Conservation (phyloP, 2,888 invertebrate genomes). For the Odontothrips loti region DNA sequence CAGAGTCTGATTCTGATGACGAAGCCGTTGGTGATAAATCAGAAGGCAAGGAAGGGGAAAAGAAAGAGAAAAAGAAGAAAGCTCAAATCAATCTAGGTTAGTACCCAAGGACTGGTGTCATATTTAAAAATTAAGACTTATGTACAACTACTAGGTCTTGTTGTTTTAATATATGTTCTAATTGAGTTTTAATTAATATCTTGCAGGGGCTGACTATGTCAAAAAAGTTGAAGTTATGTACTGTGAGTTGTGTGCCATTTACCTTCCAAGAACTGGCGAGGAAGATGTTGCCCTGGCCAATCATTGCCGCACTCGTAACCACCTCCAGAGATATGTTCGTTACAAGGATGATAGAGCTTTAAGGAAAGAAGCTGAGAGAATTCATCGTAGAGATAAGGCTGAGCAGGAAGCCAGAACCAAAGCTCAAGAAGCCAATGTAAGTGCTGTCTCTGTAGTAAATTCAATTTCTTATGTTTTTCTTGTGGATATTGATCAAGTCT, state of each 20-base stretch:
- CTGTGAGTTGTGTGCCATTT: slow-evolving; percentile 74
- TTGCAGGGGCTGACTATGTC: slow-evolving; percentile 63
- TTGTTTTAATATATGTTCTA: not conserved
- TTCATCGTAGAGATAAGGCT: slow-evolving; percentile 47
- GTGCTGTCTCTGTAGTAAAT: slow-evolving; percentile 40
- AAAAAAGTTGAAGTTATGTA: slow-evolving; percentile 73
- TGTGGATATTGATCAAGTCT: not conserved
- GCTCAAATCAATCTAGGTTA: slow-evolving; percentile 61
- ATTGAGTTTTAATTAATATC: slow-evolving; percentile 28
- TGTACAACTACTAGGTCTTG: not conserved
- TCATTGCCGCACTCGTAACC: slow-evolving; percentile 71
- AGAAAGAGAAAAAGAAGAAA: slow-evolving; percentile 47
- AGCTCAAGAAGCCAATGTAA: slow-evolving; percentile 48
- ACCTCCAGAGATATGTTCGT: slow-evolving; percentile 71
- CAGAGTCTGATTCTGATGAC: slow-evolving; percentile 51
- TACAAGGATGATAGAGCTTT: slow-evolving; percentile 72
- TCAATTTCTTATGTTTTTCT: not conserved
- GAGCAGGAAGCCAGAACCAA: slow-evolving; percentile 50
- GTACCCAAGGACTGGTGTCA: slow-evolving; percentile 31
- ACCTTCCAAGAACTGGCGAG: slow-evolving; percentile 60
- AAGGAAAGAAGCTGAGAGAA: slow-evolving; percentile 65
- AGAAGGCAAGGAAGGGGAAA: slow-evolving; percentile 45
- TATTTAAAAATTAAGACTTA: slow-evolving; percentile 3
- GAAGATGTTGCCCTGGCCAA: slow-evolving; percentile 60
- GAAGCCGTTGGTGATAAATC: slow-evolving; percentile 52